Conservation (phyloP, 2,888 invertebrate genomes). For the Temnothorax ravouxi region DNA sequence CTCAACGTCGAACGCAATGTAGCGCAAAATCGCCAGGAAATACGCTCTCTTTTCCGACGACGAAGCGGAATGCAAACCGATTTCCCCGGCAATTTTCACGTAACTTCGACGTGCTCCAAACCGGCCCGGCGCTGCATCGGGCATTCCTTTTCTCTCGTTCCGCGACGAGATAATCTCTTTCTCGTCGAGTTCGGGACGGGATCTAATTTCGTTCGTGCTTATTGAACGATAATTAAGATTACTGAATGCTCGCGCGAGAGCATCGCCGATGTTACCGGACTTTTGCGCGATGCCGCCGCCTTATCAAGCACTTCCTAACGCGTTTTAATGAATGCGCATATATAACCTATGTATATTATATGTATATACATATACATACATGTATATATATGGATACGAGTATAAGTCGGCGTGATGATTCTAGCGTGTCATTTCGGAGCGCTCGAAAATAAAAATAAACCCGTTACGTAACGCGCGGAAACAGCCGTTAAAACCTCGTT, state of each 20-base stretch:
- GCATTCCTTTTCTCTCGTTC: not conserved
- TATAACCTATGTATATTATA: too few relatives aligned
- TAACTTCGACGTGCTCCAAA: not conserved
- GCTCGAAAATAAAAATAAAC: slow-evolving; percentile 53
- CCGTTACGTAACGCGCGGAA: slow-evolving; percentile 26
- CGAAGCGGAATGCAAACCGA: slow-evolving; percentile 1
- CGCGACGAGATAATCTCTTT: not conserved
- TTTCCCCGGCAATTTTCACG: slow-evolving; percentile 17
- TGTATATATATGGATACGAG: not conserved
- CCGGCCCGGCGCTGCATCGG: not conserved
- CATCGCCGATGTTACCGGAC: not conserved
- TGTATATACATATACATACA: too few relatives aligned
- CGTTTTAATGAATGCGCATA: not conserved
- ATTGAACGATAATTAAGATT: slow-evolving; percentile 3
- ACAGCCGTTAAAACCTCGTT: slow-evolving; percentile 29
- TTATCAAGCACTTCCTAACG: slow-evolving; percentile 34
- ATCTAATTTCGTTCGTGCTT: slow-evolving; percentile 16
- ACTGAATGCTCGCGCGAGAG: not conserved
- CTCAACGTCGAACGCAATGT: not conserved
- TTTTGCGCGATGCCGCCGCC: not conserved
- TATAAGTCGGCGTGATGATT: slow-evolving; percentile 19
- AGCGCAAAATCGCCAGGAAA: slow-evolving; percentile 1
- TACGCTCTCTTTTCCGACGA: not conserved
- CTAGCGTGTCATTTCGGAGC: slow-evolving; percentile 36
- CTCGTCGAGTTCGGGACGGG: not conserved